phyloP scores from a whole-genome alignment of 2,113 vertebrate genomes.

The Noturus placidus region DNA sequence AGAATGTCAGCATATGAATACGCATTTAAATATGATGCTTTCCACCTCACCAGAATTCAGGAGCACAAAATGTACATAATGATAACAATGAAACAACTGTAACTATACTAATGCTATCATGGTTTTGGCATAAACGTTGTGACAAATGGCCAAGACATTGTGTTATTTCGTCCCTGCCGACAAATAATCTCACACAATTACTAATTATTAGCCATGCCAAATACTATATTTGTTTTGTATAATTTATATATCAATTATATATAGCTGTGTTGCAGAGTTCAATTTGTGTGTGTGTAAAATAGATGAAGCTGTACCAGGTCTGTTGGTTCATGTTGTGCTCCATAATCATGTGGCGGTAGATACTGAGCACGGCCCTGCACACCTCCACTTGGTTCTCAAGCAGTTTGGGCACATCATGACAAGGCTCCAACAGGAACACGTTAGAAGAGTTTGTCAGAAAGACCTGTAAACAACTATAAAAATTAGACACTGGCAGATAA shows the following conservation, averaged over 20 bases:
- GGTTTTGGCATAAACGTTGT: not conserved
- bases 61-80: not conserved
- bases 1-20: not conserved
- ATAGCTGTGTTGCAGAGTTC: not conserved
- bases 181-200: not conserved
- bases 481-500: not conserved
- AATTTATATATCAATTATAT: not conserved
- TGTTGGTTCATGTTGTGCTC: constrained; percentile 89
- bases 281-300: not conserved
- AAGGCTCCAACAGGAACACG: constrained; percentile 94
- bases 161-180: not conserved
- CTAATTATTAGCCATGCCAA: not conserved
- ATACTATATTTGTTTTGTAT: too few species aligned
- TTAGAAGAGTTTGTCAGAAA: constrained; percentile 96
- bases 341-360: constrained; percentile 98
- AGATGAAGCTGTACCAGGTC: constrained; percentile 79
- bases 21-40: not conserved
- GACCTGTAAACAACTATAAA: constrained; percentile 73
- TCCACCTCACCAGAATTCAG: not conserved
- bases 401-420: constrained; percentile 86
- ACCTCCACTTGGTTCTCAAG: constrained; percentile 95
- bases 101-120: not conserved
- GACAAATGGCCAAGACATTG: not conserved
- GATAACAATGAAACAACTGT: not conserved
- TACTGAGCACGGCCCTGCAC: constrained; percentile 90